phyloP scores from a whole-genome alignment of 2,888 invertebrate species.

The Zonitis immaculata region DNA sequence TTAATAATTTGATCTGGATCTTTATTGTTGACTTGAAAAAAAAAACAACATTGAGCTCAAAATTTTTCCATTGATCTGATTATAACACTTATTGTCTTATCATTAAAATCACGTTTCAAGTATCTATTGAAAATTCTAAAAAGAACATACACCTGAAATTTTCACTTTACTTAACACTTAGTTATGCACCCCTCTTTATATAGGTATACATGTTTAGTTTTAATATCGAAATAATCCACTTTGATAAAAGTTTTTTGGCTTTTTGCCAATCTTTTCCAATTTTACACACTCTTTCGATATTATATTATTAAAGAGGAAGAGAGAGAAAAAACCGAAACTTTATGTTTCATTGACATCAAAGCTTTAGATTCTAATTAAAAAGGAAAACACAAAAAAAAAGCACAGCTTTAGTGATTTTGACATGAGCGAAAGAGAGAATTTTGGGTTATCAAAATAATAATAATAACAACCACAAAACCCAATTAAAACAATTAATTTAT shows the following conservation, averaged over 20 bases:
- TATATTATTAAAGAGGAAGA: no score
- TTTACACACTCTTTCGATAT: constrained; percentile 34
- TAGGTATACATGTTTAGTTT: constrained; percentile 29
- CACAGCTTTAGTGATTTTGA: constrained; percentile 31
- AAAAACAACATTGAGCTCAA: neutral
- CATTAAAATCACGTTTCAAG: constrained; percentile 29
- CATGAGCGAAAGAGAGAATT: constrained; percentile 6
- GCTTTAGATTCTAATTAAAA: constrained; percentile 39
- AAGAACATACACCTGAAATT: constrained; percentile 18
- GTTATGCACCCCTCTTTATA: constrained; percentile 36
- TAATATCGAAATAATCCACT: constrained; percentile 39
- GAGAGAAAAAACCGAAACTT: constrained; percentile 30
- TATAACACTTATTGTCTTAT: constrained; percentile 10
- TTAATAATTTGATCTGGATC: neutral
- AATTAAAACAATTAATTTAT: no score
- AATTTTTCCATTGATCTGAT: neutral
- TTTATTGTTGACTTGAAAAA: neutral
- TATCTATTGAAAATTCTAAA: constrained; percentile 28
- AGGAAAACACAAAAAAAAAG: constrained; percentile 28
- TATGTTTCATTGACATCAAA: constrained; percentile 36
- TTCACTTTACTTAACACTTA: constrained; percentile 37
- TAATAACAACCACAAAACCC: constrained; percentile 3
- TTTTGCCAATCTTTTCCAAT: constrained; percentile 40
- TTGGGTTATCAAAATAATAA: neutral
- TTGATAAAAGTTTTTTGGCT: constrained; percentile 37